Evolutionary conservation across 30 jellyfish, hydroid and myxozoan species (phyloP), one percentile per base, ranked within the genome.

Genomic region (Hydra vulgaris): DNA sequence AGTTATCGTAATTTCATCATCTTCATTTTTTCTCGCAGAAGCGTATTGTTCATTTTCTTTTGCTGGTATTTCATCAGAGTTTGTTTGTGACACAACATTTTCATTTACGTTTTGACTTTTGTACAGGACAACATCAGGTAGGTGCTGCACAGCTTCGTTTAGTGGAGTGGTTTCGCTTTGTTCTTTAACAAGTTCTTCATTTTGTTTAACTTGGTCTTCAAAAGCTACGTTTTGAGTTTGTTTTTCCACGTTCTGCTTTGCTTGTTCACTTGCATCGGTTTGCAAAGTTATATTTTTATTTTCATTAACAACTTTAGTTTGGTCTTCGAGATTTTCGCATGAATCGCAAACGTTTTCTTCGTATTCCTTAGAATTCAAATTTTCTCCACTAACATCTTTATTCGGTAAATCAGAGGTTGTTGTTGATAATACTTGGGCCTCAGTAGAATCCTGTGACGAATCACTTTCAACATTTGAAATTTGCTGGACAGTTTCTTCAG

Each of bases 1-100:
- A 55, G 85, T 78, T 17, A 78, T 78, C n/a, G 85, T 78, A 23
- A 78, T 61, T 66, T 78, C 77, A 66, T 78, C 54, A 21, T 78
- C 77, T 15, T 74, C 74, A 53, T 78, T 66, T n/a, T 61, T 78
- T n/a, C 77, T 26, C 17, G 85, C 85, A 0, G 77, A 53, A 17
- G 54, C 85, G 1, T 21, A 66, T 25, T 78, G 27, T 54, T 78
- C 85, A 23, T 56, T 78, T 53, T 61, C 81, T 24, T 0, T 24
- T 19, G 81, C 26, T 27, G 26, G 61, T 73, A 20, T 53, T 8
- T n/a, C 66, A 17, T 24, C 79, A 71, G n/a, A 40, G 55, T 67
- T 26, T 53, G 66, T 27, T 73, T 73, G 67, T 12, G 55, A 22
- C 0, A 0, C 81, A 12, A 12, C 81, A 0, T 27, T 21, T 8